phyloP scores from a whole-genome alignment of 2,797 vertebrate genomes.

The Anguilla obscura region DNA sequence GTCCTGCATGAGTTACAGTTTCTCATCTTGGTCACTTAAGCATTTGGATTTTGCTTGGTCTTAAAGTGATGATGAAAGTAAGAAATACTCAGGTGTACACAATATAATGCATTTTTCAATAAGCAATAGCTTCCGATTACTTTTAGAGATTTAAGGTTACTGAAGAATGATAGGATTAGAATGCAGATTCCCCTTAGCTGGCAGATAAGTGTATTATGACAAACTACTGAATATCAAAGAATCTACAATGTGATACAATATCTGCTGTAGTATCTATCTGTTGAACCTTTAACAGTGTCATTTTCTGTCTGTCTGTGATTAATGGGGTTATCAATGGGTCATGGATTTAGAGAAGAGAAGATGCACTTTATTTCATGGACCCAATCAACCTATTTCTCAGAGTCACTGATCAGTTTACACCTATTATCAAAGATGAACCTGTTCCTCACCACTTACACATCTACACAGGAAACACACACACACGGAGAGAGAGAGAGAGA shows the following conservation, averaged over 20 bases:
- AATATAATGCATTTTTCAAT: constrained; percentile 3
- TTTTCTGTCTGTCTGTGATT: constrained; percentile 7
- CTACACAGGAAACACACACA: neutral
- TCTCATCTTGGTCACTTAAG: neutral
- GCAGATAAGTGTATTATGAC: neutral
- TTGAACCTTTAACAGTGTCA: neutral
- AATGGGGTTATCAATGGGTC: neutral
- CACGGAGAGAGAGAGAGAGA: too few relatives aligned
- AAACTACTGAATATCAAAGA: neutral
- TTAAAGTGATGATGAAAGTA: neutral
- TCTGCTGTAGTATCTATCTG: neutral
- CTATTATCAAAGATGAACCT: neutral
- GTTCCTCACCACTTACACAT: neutral
- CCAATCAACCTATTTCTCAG: neutral
- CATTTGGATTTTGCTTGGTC: neutral
- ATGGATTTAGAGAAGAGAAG: neutral
- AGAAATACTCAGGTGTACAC: neutral
- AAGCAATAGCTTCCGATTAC: neutral
- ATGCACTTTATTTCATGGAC: neutral
- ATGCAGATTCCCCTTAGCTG: neutral
- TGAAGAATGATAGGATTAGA: neutral
- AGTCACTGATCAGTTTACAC: neutral
- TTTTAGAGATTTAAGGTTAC: neutral
- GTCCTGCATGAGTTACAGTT: neutral
- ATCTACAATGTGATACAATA: neutral